A percentile compares a stretch with the other conserved stretches of the same genome.
phyloP scores from a whole-genome alignment of 1,140 invertebrate species.

The Caerostris darwini region DNA sequence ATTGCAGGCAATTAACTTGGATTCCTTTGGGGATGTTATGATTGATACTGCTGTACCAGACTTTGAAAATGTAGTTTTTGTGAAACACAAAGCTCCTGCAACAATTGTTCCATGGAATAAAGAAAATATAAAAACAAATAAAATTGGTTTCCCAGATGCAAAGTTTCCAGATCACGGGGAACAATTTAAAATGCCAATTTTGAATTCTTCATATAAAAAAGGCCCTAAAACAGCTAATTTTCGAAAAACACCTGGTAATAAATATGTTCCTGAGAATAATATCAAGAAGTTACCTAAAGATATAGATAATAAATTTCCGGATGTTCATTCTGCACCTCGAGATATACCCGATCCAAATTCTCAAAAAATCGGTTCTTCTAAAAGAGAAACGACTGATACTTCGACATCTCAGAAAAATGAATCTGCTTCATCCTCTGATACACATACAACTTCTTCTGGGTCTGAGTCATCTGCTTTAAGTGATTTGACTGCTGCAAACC shows the following conservation, averaged over 20 bases:
- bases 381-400: neutral
- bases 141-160: slow-evolving; percentile 16
- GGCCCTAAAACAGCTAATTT: neutral
- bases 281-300: slow-evolving; percentile 43
- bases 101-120: slow-evolving; percentile 46
- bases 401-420: neutral
- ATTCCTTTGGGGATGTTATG: slow-evolving; percentile 47
- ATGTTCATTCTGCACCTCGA: slow-evolving; percentile 29
- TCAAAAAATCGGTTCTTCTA: slow-evolving; percentile 32
- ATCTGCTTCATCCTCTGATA: neutral
- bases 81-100: slow-evolving; percentile 2
- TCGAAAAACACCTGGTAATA: slow-evolving; percentile 14
- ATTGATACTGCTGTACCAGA: neutral
- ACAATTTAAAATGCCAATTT: slow-evolving; percentile 37
- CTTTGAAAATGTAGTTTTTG: neutral
- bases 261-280: neutral
- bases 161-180: slow-evolving; percentile 12
- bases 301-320: neutral
- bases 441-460: neutral
- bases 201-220: slow-evolving; percentile 7
- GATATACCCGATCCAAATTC: slow-evolving; percentile 50
- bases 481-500: neutral
- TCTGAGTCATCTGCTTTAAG: neutral
- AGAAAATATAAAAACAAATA: slow-evolving; percentile 63
- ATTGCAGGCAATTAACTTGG: slow-evolving; percentile 49